Evolutionary conservation across 2,888 invertebrate species (phyloP).

Genomic region (Sturmia bella): DNA sequence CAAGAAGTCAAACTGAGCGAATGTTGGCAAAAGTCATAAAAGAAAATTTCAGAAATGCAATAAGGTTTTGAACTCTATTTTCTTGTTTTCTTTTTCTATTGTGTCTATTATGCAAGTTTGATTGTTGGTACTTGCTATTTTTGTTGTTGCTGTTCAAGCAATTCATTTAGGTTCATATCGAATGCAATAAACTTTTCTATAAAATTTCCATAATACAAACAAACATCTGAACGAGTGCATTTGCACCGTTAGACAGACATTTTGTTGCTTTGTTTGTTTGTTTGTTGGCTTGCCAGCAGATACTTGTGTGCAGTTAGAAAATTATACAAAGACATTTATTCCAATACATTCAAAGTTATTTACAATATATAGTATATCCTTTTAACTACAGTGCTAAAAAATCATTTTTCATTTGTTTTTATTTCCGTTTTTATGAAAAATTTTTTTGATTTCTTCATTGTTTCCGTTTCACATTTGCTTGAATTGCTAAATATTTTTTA

Average conservation of each 20-base stretch:
- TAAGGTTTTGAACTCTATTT: conserved; percentile 35
- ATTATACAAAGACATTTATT: neutral
- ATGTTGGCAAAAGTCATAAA: conserved; percentile 31
- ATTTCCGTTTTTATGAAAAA: conserved; percentile 65
- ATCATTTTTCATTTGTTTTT: conserved; percentile 68
- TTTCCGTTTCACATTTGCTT: conserved; percentile 68
- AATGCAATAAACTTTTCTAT: conserved; percentile 63
- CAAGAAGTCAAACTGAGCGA: conserved; percentile 17
- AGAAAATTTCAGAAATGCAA: conserved; percentile 52
- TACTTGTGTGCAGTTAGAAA: conserved; percentile 25
- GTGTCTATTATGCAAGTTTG: neutral
- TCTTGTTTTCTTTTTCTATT: conserved; percentile 2
- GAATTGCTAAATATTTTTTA: conserved; percentile 64
- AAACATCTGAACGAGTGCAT: neutral
- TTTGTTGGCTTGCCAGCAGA: conserved; percentile 18
- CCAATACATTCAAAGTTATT: neutral
- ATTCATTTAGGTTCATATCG: conserved; percentile 65
- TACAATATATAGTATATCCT: conserved; percentile 30
- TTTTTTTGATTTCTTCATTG: conserved; percentile 67
- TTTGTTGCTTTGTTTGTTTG: conserved; percentile 12
- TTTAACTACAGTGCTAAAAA: conserved; percentile 62
- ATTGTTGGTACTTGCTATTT: neutral
- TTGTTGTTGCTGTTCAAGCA: conserved; percentile 52
- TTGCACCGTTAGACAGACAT: neutral
- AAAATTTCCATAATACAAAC: conserved; percentile 48